Conservation (phyloP, 2,113 vertebrate species). For the Sclerurus mexicanus region DNA sequence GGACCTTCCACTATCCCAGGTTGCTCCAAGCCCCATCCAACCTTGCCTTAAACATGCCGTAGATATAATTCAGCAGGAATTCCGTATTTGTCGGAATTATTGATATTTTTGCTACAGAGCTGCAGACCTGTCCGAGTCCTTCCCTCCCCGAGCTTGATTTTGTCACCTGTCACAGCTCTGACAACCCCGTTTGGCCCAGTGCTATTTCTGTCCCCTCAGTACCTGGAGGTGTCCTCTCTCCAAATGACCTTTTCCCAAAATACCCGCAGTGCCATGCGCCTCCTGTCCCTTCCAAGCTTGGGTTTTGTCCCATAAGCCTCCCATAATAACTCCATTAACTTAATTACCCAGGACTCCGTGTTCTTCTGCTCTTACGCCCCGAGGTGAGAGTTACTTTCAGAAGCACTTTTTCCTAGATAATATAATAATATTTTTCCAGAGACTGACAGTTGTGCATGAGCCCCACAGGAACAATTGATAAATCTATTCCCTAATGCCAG, state of each 20-base stretch:
- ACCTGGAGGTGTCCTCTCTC: neutral
- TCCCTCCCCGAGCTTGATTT: neutral
- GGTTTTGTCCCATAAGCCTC: neutral
- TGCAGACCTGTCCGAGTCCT: neutral
- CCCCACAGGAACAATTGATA: neutral
- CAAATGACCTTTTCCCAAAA: neutral
- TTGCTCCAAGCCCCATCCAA: accelerated
- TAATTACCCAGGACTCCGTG: neutral
- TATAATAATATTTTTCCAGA: neutral
- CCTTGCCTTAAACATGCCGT: neutral
- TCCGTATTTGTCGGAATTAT: neutral
- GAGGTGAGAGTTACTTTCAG: neutral
- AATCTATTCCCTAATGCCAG: too few species aligned
- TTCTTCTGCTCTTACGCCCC: accelerated
- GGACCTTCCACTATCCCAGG: neutral
- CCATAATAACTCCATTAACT: neutral
- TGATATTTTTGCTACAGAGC: accelerated
- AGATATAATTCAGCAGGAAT: neutral
- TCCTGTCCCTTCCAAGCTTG: neutral
- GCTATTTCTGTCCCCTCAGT: neutral
- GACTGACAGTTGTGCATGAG: neutral
- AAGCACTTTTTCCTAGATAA: neutral
- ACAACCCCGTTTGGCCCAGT: neutral
- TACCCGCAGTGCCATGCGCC: neutral
- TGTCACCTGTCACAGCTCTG: neutral